phyloP scores from a whole-genome alignment of 2,888 invertebrate genomes.

The Lottia gigantea region DNA sequence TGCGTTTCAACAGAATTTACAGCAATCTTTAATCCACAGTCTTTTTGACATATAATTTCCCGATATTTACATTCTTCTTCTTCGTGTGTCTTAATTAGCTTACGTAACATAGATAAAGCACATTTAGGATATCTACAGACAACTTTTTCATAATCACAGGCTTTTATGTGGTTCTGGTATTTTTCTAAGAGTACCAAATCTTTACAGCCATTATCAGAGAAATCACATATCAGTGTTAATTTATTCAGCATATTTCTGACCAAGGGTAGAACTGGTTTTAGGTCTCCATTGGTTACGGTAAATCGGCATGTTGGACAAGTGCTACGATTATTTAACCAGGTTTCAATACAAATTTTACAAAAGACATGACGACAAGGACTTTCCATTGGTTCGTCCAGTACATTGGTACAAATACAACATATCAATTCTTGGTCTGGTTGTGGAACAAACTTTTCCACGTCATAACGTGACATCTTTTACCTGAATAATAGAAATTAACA shows the following conservation, averaged over 20 bases:
- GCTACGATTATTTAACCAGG: conserved; percentile 45
- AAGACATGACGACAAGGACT: conserved; percentile 64
- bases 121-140: conserved; percentile 48
- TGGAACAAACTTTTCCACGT: conserved; percentile 59
- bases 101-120: conserved; percentile 76
- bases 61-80: conserved; percentile 86
- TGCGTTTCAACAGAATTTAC: conserved; percentile 39
- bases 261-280: conserved; percentile 55
- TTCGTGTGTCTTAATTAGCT: conserved; percentile 96
- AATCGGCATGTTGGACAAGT: conserved; percentile 60
- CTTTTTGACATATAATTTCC: conserved; percentile 45
- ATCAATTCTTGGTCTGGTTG: conserved; percentile 58
- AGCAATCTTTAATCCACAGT: conserved; percentile 53
- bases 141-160: conserved; percentile 50
- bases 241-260: conserved; percentile 60
- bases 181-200: conserved; percentile 48
- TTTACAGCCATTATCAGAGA: conserved; percentile 50
- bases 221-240: conserved; percentile 55
- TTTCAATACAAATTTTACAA: conserved; percentile 57
- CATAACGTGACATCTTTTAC: conserved; percentile 49
- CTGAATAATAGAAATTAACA: too few relatives aligned
- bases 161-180: conserved; percentile 44
- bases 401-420: conserved; percentile 62
- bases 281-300: conserved; percentile 33
- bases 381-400: conserved; percentile 56